These are phyloP conservation scores for Phymorhynchus buccinoides DNA, from an alignment of 1,140 invertebrate genomes.

Conservation along the genomic window DNA sequence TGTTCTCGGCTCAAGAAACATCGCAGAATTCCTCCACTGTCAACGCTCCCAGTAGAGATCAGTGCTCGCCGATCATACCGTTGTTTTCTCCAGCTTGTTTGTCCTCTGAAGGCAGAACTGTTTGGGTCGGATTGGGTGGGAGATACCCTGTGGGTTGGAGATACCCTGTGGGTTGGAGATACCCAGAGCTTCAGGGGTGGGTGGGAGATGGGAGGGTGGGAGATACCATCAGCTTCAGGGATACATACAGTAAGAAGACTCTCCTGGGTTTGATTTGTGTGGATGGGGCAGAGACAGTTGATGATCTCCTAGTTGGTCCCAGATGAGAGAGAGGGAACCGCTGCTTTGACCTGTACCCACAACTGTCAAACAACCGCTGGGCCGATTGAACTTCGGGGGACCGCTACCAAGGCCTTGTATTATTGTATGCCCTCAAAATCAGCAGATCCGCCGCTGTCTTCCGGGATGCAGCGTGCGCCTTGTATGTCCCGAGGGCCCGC, in stretches of 20 bases:
- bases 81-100: neutral
- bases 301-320: neutral
- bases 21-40: neutral
- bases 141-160: too few relatives aligned
- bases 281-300: neutral
- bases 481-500: neutral
- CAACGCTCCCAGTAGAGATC: neutral
- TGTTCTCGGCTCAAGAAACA: neutral
- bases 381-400: neutral
- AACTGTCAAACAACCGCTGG: neutral
- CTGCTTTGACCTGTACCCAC: neutral
- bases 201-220: too few relatives aligned
- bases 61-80: neutral
- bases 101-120: neutral
- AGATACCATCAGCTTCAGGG: too few relatives aligned
- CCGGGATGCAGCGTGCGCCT: neutral
- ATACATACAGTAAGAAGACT: neutral
- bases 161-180: too few relatives aligned
- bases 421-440: too few relatives aligned
- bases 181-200: too few relatives aligned
- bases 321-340: neutral
- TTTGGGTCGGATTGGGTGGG: too few relatives aligned
- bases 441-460: neutral
- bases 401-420: neutral
- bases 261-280: neutral